Percentiles rank a stretch among this genome's conserved stretches.
Evolutionary conservation across 2,888 invertebrate genomes (phyloP).

Genomic region (Loripinus fragilis): DNA sequence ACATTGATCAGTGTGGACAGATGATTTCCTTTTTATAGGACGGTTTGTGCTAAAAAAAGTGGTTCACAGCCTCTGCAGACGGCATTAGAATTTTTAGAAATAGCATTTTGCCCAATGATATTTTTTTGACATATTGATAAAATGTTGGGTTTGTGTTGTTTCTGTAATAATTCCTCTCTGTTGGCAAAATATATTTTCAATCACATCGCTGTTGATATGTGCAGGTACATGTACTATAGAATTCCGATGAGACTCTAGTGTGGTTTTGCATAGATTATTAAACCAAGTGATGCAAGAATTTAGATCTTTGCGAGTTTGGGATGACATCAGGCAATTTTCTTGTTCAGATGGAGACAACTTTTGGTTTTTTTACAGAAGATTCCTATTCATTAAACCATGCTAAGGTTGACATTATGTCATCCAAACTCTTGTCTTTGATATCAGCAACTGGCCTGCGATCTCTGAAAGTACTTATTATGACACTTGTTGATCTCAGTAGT

Average conservation of each 20-base stretch:
- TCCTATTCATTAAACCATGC: slow-evolving; percentile 26
- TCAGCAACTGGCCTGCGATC: slow-evolving; percentile 26
- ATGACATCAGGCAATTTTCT: slow-evolving; percentile 21
- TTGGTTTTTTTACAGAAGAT: background rate
- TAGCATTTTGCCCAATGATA: slow-evolving; percentile 21
- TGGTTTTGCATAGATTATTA: background rate
- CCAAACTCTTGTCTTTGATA: slow-evolving; percentile 12
- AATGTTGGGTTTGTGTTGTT: slow-evolving; percentile 26
- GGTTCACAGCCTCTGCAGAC: slow-evolving; percentile 3
- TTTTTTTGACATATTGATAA: slow-evolving; percentile 25
- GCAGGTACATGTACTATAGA: slow-evolving; percentile 20
- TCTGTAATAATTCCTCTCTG: slow-evolving; percentile 22
- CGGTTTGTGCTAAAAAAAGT: too few species aligned
- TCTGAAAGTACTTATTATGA: slow-evolving; percentile 17
- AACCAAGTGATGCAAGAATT: slow-evolving; percentile 16
- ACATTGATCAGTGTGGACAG: too few species aligned
- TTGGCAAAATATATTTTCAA: slow-evolving; percentile 27
- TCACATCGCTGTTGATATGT: slow-evolving; percentile 23
- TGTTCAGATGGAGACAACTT: background rate
- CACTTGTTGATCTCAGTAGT: slow-evolving; percentile 21
- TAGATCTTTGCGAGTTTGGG: slow-evolving; percentile 22
- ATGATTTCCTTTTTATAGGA: too few species aligned
- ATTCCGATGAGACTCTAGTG: background rate
- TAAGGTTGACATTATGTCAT: background rate
- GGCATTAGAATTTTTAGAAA: slow-evolving; percentile 20